A percentile compares a stretch with the other conserved stretches of the same genome.
These are phyloP conservation scores for Lamellibrachia luymesi DNA, from an alignment of 1,140 invertebrate species.

Conservation along the genomic window DNA sequence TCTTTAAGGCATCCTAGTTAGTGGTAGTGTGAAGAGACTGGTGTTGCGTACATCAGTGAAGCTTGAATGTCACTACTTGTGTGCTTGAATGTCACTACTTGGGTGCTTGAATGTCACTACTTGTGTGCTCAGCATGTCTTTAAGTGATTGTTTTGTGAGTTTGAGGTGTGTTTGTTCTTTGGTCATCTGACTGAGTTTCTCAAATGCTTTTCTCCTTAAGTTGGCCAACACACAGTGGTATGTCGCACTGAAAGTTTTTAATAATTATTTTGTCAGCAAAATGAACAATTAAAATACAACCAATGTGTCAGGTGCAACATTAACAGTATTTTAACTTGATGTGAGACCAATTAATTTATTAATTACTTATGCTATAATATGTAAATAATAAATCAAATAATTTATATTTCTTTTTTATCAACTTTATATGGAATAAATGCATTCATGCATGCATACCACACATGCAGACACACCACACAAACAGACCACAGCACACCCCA, in stretches of 20 bases:
- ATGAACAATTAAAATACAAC: not conserved
- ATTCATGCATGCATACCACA: not conserved
- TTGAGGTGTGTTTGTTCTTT: not conserved
- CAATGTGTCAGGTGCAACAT: not conserved
- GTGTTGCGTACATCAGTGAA: not conserved
- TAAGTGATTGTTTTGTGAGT: not conserved
- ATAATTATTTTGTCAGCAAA: not conserved
- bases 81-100: not conserved
- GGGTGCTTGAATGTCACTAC: not conserved
- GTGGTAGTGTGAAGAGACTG: too few species aligned
- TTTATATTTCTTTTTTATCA: not conserved
- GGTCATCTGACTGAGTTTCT: not conserved
- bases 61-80: not conserved
- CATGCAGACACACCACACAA: not conserved
- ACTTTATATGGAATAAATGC: not conserved
- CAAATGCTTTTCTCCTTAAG: not conserved
- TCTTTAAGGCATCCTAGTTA: too few species aligned
- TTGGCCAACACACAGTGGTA: not conserved
- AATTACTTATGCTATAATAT: too few species aligned
- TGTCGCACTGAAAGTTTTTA: not conserved
- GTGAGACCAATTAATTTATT: too few species aligned
- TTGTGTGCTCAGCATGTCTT: not conserved
- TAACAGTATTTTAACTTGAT: not conserved
- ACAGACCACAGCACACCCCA: too few species aligned
- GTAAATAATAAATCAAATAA: not conserved